These are phyloP conservation scores for Loripinus fragilis DNA, from an alignment of 2,888 invertebrate genomes.

Conservation along the genomic window DNA sequence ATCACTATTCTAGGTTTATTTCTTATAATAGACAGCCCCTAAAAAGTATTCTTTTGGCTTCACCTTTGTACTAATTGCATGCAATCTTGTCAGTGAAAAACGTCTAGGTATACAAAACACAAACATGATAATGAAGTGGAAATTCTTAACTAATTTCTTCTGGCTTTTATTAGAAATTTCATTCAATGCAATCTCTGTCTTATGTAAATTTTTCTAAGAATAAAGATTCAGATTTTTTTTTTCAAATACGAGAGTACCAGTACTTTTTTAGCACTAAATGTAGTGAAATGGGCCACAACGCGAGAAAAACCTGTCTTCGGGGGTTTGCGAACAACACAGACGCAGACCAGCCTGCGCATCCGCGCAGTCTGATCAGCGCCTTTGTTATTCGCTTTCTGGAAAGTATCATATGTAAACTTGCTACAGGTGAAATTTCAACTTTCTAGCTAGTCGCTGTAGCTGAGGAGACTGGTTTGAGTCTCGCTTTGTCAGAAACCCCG, in stretches of 20 bases:
- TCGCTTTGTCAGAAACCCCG: too few species aligned
- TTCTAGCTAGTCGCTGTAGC: too few species aligned
- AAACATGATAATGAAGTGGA: neutral
- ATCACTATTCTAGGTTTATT: neutral
- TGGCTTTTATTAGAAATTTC: neutral
- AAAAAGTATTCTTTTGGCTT: conserved; percentile 14
- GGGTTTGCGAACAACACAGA: too few species aligned
- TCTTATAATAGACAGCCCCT: neutral
- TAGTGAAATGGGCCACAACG: too few species aligned
- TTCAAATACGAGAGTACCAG: neutral
- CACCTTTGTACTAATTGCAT: conserved; percentile 5
- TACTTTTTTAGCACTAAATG: neutral
- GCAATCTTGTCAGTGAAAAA: conserved; percentile 8
- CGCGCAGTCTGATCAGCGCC: too few species aligned
- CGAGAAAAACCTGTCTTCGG: too few species aligned
- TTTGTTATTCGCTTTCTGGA: too few species aligned
- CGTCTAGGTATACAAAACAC: neutral
- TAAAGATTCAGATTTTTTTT: neutral
- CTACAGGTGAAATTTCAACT: too few species aligned
- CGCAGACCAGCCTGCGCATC: too few species aligned
- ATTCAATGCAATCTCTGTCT: neutral
- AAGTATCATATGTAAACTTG: too few species aligned
- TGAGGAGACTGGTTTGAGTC: too few species aligned
- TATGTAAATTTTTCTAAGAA: neutral
- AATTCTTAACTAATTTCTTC: conserved; percentile 5